These are phyloP conservation scores for Siniperca chuatsi DNA, from an alignment of 2,113 vertebrate species.

Conservation along the genomic window DNA sequence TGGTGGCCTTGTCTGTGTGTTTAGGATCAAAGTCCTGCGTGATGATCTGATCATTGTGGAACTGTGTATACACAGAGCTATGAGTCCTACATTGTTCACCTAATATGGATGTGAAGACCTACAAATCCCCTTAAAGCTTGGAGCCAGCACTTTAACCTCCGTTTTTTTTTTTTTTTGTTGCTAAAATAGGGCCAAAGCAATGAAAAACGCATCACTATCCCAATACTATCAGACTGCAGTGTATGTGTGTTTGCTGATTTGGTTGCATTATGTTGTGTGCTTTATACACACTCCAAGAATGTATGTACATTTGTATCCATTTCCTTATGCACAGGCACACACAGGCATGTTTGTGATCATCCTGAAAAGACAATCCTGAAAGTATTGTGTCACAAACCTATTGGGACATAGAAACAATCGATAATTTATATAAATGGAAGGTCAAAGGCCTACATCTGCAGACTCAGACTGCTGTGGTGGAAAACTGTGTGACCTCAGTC, in stretches of 20 bases:
- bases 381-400: background rate
- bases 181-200: background rate
- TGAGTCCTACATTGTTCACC: conserved; percentile 12
- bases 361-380: conserved; percentile 4
- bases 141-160: background rate
- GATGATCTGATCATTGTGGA: background rate
- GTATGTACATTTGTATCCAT: background rate
- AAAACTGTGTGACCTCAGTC: conserved; percentile 70
- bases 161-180: background rate
- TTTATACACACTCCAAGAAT: conserved; percentile 2
- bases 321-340: conserved; percentile 13
- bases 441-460: conserved; percentile 3
- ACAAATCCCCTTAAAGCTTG: conserved; percentile 4
- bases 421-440: background rate
- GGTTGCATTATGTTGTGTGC: background rate
- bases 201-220: background rate
- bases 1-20: background rate
- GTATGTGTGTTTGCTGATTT: background rate
- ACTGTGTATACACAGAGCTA: background rate
- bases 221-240: background rate
- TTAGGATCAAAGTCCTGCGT: conserved; percentile 10
- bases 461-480: conserved; percentile 70
- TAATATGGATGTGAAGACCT: conserved; percentile 31
- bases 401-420: background rate
- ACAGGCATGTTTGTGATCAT: conserved; percentile 24